phyloP scores from a whole-genome alignment of 1,140 invertebrate species.

The Luehdorfia chinensis region DNA sequence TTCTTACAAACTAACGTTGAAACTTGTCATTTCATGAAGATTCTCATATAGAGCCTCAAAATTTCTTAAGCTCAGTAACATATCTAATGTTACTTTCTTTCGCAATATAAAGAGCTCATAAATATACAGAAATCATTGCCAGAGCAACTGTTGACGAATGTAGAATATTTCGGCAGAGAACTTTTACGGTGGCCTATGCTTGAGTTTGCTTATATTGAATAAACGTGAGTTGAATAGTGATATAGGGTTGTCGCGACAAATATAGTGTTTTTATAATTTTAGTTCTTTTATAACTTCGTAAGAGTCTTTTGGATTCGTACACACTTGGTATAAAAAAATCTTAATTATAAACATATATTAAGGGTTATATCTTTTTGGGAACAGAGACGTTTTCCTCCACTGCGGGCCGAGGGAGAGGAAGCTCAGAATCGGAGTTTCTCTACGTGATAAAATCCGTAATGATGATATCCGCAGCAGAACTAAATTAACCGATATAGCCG shows the following conservation, averaged over 20 bases:
- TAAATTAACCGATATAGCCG: too few species aligned
- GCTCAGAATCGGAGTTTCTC: too few species aligned
- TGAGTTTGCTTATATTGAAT: conserved; percentile 77
- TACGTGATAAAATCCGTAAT: too few species aligned
- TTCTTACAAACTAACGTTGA: too few species aligned
- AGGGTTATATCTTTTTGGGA: too few species aligned
- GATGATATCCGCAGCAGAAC: too few species aligned
- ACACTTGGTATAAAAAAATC: not conserved
- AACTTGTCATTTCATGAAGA: too few species aligned
- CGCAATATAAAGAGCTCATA: conserved; percentile 13
- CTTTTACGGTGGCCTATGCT: conserved; percentile 68
- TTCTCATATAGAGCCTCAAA: too few species aligned
- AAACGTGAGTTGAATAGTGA: conserved; percentile 74
- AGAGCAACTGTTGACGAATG: conserved; percentile 61
- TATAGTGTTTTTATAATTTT: not conserved
- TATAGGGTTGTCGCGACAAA: conserved; percentile 48
- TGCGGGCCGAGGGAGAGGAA: too few species aligned
- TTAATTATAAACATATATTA: not conserved
- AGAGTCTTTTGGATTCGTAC: not conserved
- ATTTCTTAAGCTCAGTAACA: too few species aligned
- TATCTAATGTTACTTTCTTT: conserved; percentile 9
- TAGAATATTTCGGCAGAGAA: conserved; percentile 69
- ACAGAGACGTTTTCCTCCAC: too few species aligned
- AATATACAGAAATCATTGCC: conserved; percentile 46
- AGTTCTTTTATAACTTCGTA: not conserved